These are phyloP conservation scores for Drosophila nikananu DNA, from an alignment of 1,140 invertebrate species.

Conservation along the genomic window DNA sequence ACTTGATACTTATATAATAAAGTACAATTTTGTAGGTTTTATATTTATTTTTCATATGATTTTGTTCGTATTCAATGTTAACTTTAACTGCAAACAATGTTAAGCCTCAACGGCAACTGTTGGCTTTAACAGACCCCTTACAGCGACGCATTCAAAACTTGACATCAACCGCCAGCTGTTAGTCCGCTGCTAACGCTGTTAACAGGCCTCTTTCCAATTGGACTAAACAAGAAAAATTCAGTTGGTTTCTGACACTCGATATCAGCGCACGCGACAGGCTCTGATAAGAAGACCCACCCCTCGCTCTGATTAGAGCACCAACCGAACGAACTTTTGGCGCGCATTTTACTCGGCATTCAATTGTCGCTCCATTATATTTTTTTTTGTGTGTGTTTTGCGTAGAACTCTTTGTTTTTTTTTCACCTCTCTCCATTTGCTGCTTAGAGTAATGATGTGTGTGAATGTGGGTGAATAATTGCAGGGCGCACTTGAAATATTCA, in stretches of 20 bases:
- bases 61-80: too few species aligned
- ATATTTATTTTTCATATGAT: too few species aligned
- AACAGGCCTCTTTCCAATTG: constrained; percentile 19
- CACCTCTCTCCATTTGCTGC: neutral
- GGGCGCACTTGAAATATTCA: constrained; percentile 62
- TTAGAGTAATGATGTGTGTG: constrained; percentile 13
- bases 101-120: neutral
- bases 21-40: neutral
- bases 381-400: constrained; percentile 27
- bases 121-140: too few species aligned
- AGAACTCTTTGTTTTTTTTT: neutral
- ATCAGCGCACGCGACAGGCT: constrained; percentile 26
- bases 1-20: too few species aligned
- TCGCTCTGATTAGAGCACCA: neutral
- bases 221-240: constrained; percentile 14
- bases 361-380: neutral
- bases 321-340: constrained; percentile 63
- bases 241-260: constrained; percentile 65
- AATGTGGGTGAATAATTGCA: constrained; percentile 55
- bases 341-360: constrained; percentile 39
- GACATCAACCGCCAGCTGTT: constrained; percentile 18
- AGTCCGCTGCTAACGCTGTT: neutral
- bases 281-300: neutral
- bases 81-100: neutral
- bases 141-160: constrained; percentile 2